Conservation (phyloP, 2,113 vertebrate genomes). For the Hippocampus abdominalis region DNA sequence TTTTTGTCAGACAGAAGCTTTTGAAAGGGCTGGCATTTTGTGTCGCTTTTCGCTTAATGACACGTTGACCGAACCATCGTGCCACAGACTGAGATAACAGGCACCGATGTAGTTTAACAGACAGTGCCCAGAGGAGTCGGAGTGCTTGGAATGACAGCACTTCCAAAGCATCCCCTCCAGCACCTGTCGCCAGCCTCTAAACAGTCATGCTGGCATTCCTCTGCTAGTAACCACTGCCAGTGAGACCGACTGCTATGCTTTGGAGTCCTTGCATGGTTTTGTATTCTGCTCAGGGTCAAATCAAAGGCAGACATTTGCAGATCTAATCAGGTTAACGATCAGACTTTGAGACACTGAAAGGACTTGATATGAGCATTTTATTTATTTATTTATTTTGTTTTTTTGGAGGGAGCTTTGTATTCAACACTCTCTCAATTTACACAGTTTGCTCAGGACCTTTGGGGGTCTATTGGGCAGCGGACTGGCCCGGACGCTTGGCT, state of each 20-base stretch:
- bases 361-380: background rate
- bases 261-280: conserved; percentile 19
- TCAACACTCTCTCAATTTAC: no score
- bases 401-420: no score
- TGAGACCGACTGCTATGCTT: conserved; percentile 20
- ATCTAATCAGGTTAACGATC: conserved; percentile 28
- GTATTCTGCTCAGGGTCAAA: conserved; percentile 38
- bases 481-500: no score
- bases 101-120: conserved; percentile 1
- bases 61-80: background rate
- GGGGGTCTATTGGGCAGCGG: no score
- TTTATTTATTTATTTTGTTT: no score
- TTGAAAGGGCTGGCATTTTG: background rate
- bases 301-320: conserved; percentile 25
- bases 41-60: background rate
- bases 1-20: background rate
- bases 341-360: conserved; percentile 1
- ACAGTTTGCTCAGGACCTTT: no score
- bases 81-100: background rate
- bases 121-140: conserved; percentile 28
- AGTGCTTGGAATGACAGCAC: conserved; percentile 21
- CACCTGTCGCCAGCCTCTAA: conserved; percentile 53
- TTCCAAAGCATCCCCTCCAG: conserved; percentile 30
- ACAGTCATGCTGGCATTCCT: conserved; percentile 27
- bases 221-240: conserved; percentile 17